Conservation (phyloP, 2,797 vertebrate species). For the Chiloscyllium punctatum region DNA sequence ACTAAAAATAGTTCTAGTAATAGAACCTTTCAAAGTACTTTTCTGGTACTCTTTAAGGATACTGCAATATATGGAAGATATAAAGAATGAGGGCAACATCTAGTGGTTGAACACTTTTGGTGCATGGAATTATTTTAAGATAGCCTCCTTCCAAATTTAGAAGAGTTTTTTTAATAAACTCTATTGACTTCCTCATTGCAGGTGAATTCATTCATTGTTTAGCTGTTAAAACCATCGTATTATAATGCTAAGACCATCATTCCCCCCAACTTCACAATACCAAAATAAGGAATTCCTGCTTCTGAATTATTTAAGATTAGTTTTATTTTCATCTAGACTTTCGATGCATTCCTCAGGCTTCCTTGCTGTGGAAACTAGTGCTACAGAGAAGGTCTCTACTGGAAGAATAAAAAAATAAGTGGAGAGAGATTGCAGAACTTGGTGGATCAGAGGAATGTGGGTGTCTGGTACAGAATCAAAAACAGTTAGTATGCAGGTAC, state of each 20-base stretch:
- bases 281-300: too few relatives aligned
- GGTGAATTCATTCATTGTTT: background rate
- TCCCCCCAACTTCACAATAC: too few relatives aligned
- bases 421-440: too few relatives aligned
- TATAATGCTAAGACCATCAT: too few relatives aligned
- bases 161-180: background rate
- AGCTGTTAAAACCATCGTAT: background rate
- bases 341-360: background rate
- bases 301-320: background rate
- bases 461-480: too few relatives aligned
- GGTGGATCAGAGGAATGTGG: too few relatives aligned
- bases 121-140: background rate
- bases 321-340: background rate
- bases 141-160: background rate
- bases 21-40: background rate
- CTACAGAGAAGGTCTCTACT: background rate
- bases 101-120: background rate
- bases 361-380: background rate
- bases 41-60: background rate
- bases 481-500: too few relatives aligned
- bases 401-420: too few relatives aligned
- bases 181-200: background rate
- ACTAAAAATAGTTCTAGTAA: background rate
- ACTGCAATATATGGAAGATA: background rate
- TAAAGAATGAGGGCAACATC: background rate